Base-by-base conservation (phyloP, 2,888 invertebrate species). In the Dicroscelio sp. region DNA sequence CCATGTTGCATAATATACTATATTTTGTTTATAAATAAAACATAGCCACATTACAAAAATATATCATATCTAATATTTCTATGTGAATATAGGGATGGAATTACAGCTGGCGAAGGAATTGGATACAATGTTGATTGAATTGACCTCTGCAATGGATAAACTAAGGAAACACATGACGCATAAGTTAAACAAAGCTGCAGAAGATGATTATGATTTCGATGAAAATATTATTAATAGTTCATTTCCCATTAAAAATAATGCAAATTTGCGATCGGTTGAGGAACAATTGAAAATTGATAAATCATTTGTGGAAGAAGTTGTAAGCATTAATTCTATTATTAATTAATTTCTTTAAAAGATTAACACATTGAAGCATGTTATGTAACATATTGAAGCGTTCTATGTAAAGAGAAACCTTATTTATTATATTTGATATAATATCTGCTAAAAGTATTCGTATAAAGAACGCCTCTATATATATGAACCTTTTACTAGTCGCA, bases 21-120 rank as follows among this genome's bases (percentile, higher is more conserved):
- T n/a, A n/a, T n/a, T n/a, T n/a, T n/a, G n/a, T n/a, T n/a, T n/a
- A n/a, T n/a, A n/a, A n/a, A n/a, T n/a, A n/a, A n/a, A n/a, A n/a
- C n/a, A n/a, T n/a, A n/a, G n/a, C n/a, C n/a, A n/a, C n/a, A n/a
- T n/a, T n/a, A n/a, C n/a, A n/a, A n/a, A n/a, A n/a, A n/a, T n/a
- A n/a, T n/a, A n/a, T n/a, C n/a, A n/a, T n/a, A n/a, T n/a, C n/a
- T n/a, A n/a, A n/a, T n/a, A n/a, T n/a, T n/a, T n/a, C n/a, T n/a
- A n/a, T n/a, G n/a, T n/a, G n/a, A n/a, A n/a, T n/a, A 60, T 65
- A 65, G 65, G n/a, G 17, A 65, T 65, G 33, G 31, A 65, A 20
- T 33, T 65, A 33, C 65, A 65, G 33, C 25, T 65, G 20, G 31
- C n/a, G 20, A 63, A 20, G 27, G 20, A 65, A 65, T 33, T 65